phyloP scores from a whole-genome alignment of 1,140 invertebrate species.

The Drosophila arizonae region DNA sequence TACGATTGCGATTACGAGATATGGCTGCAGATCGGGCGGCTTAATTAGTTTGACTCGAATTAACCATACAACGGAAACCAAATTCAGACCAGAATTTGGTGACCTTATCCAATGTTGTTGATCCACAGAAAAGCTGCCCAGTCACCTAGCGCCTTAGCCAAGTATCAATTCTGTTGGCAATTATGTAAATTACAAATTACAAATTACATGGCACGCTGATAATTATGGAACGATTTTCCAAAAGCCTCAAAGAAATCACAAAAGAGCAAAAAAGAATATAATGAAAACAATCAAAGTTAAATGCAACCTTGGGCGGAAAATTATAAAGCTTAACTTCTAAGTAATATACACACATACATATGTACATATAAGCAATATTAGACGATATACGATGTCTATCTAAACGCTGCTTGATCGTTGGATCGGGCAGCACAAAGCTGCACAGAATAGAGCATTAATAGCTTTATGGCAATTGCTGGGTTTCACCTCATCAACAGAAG shows the following conservation, averaged over 20 bases:
- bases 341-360: not conserved
- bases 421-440: slow-evolving; percentile 5
- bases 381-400: too few species aligned
- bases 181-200: slow-evolving; percentile 81
- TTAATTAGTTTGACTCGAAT: slow-evolving; percentile 55
- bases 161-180: slow-evolving; percentile 38
- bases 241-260: slow-evolving; percentile 53
- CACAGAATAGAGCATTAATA: slow-evolving; percentile 34
- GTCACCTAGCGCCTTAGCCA: slow-evolving; percentile 22
- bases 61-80: slow-evolving; percentile 54
- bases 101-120: slow-evolving; percentile 73
- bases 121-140: slow-evolving; percentile 39
- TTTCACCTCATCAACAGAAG: slow-evolving; percentile 78
- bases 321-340: slow-evolving; percentile 14
- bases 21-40: slow-evolving; percentile 8
- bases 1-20: slow-evolving; percentile 30
- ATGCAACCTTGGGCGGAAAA: slow-evolving; percentile 62
- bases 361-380: not conserved
- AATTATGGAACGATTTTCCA: slow-evolving; percentile 78
- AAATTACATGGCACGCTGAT: slow-evolving; percentile 70
- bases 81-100: slow-evolving; percentile 22
- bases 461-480: slow-evolving; percentile 49
- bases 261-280: slow-evolving; percentile 24
- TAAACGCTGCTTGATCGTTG: slow-evolving; percentile 1
- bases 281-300: slow-evolving; percentile 60